Percentiles rank a stretch among this genome's conserved stretches.
These are phyloP conservation scores for Coptotermes formosanus DNA, from an alignment of 1,140 invertebrate genomes.

Conservation along the genomic window DNA sequence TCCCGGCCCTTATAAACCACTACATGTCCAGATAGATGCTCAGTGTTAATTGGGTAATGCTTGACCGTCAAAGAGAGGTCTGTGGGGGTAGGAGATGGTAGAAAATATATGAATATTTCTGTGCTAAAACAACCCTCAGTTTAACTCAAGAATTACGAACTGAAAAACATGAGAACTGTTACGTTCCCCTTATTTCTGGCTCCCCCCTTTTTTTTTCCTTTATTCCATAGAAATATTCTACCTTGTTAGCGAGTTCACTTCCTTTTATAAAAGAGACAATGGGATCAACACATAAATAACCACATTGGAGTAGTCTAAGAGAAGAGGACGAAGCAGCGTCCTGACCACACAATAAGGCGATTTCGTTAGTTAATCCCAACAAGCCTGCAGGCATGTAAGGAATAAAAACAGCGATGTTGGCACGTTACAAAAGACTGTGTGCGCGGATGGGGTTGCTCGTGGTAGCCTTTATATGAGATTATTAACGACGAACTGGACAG, in stretches of 20 bases:
- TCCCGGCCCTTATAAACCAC: neutral
- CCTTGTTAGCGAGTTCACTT: constrained; percentile 17
- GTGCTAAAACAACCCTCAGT: neutral
- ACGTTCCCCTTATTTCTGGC: neutral
- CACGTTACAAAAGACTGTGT: neutral
- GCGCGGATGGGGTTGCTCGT: neutral
- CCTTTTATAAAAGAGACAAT: constrained; percentile 7
- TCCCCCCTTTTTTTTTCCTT: neutral
- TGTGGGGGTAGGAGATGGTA: neutral
- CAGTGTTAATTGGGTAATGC: neutral
- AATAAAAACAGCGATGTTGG: constrained; percentile 14
- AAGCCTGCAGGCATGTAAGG: neutral
- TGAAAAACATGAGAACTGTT: neutral
- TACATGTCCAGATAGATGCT: neutral
- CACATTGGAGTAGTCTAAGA: neutral
- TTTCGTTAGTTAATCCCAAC: constrained; percentile 2
- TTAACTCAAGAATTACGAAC: neutral
- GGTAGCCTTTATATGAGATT: constrained; percentile 16
- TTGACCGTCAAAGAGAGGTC: neutral
- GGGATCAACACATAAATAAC: constrained; percentile 28
- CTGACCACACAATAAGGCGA: constrained; percentile 26
- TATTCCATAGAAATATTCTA: neutral
- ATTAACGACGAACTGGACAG: neutral
- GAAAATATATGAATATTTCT: neutral
- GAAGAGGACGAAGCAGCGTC: neutral